A percentile compares a stretch with the other conserved stretches of the same genome.
These are phyloP conservation scores for Rhyacichthys aspro DNA, from an alignment of 2,797 vertebrate species.

Conservation along the genomic window DNA sequence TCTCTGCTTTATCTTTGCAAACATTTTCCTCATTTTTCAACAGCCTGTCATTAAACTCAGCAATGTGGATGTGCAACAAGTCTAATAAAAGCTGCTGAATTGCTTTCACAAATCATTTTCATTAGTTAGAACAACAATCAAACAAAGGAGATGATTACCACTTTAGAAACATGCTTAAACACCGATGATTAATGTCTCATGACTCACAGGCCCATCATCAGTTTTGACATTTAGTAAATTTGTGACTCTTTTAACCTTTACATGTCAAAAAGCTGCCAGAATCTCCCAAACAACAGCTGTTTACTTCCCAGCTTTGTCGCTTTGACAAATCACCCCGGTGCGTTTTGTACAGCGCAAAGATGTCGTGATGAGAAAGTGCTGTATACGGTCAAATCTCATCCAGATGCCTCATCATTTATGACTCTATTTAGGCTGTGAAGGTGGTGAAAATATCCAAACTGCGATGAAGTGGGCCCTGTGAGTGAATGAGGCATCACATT, in stretches of 20 bases:
- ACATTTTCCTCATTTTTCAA: no score
- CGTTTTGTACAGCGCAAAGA: conserved; percentile 14
- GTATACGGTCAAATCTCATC: conserved; percentile 24
- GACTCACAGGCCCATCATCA: conserved; percentile 9
- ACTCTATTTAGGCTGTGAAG: conserved; percentile 11
- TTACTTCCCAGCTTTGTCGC: conserved; percentile 20
- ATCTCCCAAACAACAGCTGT: conserved; percentile 30
- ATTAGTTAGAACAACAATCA: conserved; percentile 1
- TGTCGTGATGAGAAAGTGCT: conserved; percentile 21
- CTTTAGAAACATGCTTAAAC: background rate
- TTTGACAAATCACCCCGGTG: conserved; percentile 50
- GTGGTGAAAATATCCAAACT: background rate
- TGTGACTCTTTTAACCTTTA: conserved; percentile 19
- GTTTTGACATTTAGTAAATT: conserved; percentile 18
- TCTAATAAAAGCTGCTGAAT: no score
- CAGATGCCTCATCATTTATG: conserved; percentile 33
- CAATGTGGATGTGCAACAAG: no score
- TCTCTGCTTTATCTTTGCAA: no score
- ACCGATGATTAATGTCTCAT: background rate
- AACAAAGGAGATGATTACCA: background rate
- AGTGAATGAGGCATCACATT: conserved; percentile 25
- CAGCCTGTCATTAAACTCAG: no score
- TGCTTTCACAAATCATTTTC: no score
- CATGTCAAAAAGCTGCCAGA: conserved; percentile 14
- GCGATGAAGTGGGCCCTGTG: conserved; percentile 7